Base-by-base conservation (phyloP, 2,888 invertebrate genomes). In the Drosophila acutilabella region DNA sequence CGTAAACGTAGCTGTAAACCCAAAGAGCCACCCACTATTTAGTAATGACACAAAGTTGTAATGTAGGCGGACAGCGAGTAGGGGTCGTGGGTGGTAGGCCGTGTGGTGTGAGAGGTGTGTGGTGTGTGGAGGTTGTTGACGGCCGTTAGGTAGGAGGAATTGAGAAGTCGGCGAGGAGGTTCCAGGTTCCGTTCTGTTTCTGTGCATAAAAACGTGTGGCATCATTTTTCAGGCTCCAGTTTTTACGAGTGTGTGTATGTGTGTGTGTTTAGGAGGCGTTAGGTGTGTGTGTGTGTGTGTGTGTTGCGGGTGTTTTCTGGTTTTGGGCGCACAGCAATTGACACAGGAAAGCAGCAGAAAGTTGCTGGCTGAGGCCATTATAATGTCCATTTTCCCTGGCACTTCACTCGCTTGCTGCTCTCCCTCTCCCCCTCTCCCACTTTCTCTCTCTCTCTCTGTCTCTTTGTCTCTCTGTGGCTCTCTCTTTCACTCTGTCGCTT, bases 21-120 rank as follows among this genome's bases (percentile, higher is more conserved):
- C 41, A 20, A 61, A 60, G 16, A 33, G 65, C 80, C 87, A 67
- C 64, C 71, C 82, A 71, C 76, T 79, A 85, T 89, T 89, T 89
- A 86, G 83, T 88, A 85, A 85, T 89, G 88, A 89, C 88, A 84
- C 80, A 74, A 73, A 83, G 74, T 74, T 66, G 59, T 64, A 52
- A 48, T 47, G 59, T 33, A 16, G 38, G 38, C 5, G 20, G n/a
- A 33, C 16, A 18, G 7, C 4, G 18, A 30, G 16, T 13, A 23
- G 44, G 18, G 13, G 26, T 38, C 0, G 6, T 13, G 10, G 18
- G 18, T 26, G 42, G 13, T 18, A 13, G 40, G 23, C 1, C 40
- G 23, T 1, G n/a, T 4, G 14, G 20, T 33, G 33, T 16, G 5
- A 23, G 23, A 23, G 20, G 11, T 8, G 14, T 6, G 23, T 23